Conservation (phyloP, 2,888 invertebrate species). For the Ormyrus rosae region DNA sequence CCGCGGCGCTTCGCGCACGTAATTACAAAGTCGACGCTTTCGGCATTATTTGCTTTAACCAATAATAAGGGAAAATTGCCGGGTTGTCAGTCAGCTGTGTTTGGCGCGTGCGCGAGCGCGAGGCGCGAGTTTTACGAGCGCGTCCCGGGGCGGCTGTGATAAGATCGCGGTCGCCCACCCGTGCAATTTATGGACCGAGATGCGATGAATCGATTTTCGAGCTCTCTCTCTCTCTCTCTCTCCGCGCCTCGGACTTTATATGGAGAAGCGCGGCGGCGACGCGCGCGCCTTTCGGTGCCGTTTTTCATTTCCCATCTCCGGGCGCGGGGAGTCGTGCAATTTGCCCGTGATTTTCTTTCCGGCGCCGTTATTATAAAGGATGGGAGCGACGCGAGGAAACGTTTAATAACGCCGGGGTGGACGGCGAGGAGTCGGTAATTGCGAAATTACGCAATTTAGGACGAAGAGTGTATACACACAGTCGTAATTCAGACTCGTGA, state of each 20-base stretch:
- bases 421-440: conserved; percentile 14
- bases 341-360: conserved; percentile 23
- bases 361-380: neutral
- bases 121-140: conserved; percentile 68
- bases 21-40: conserved; percentile 61
- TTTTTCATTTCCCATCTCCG: conserved; percentile 21
- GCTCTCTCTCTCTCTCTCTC: neutral
- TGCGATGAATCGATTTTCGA: conserved; percentile 38
- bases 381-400: no score
- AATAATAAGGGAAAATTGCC: conserved; percentile 71
- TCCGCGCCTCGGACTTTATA: neutral
- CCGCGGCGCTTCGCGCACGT: conserved; percentile 30
- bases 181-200: conserved; percentile 45
- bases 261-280: neutral
- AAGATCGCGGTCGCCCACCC: conserved; percentile 62
- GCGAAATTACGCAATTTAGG: conserved; percentile 10
- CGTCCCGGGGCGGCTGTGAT: conserved; percentile 66
- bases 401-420: no score
- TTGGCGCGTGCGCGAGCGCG: conserved; percentile 2
- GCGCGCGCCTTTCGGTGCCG: neutral
- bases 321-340: conserved; percentile 11
- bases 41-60: conserved; percentile 69
- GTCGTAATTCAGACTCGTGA: neutral
- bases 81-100: conserved; percentile 63
- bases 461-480: neutral